Evolutionary conservation across 2,888 invertebrate species (phyloP), one percentile per base, ranked within the genome.

Genomic region (Aromia moschata): DNA sequence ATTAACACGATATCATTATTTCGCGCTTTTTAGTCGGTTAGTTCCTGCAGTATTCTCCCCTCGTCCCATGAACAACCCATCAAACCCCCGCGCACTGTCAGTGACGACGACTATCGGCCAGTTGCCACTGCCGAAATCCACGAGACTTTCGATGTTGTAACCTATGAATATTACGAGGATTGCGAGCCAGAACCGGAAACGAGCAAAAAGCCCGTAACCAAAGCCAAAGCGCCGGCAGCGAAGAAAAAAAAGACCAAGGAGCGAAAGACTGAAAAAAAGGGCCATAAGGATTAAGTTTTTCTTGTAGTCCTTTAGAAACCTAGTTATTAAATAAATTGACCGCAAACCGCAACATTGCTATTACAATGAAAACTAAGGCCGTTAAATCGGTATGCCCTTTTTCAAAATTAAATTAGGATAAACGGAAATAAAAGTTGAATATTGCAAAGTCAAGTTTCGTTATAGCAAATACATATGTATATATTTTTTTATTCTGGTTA

Each of bases 1-100:
- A 83, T 84, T 84, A 84, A 84, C 84, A 83, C 81, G 83, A 83
- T 84, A 83, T 83, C 83, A 83, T 81, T 82, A 82, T 83, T 82
- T 74, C 79, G 79, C 81, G 79, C 61, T 64, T 64, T 60, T 55
- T 62, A 65, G 65, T 62, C 65, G 36, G 43, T 65, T 38, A 60
- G 56, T 38, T 76, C 79, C 81, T 80, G 77, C 76, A 79, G 64
- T 68, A 74, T 70, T 70, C 68, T 70, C 60, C 68, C 60, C 56
- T 71, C 59, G 66, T 67, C n/a, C n/a, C n/a, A n/a, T n/a, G n/a
- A n/a, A n/a, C n/a, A n/a, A n/a, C n/a, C n/a, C 45, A 46, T 69
- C 71, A 54, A 70, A 72, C 49, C 56, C 70, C 44, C 45, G 58
- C 18, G 58, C 65, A 41, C 55, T 58, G 43, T 33, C 54, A 9